Evolutionary conservation across 2,797 vertebrate genomes (phyloP).

Genomic region (Periophthalmus magnuspinnatus): DNA sequence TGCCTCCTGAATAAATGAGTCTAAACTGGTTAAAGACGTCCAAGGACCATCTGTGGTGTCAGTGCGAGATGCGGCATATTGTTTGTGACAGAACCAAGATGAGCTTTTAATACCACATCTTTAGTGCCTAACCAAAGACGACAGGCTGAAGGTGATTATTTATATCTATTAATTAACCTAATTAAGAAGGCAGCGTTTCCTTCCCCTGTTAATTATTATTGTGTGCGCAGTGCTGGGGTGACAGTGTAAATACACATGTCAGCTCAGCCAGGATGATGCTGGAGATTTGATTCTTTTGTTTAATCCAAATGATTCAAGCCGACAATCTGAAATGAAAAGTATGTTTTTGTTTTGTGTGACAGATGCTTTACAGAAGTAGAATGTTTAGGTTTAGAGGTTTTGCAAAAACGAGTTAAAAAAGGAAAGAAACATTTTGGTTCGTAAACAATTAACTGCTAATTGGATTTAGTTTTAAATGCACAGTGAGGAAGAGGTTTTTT

Average conservation of each 20-base stretch:
- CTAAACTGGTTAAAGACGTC: constrained; percentile 51
- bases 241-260: constrained; percentile 66
- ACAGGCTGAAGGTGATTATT: constrained; percentile 77
- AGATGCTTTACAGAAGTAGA: neutral
- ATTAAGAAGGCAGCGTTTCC: constrained; percentile 72
- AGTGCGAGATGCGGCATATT: constrained; percentile 52
- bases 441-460: neutral
- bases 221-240: constrained; percentile 33
- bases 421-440: too few species aligned
- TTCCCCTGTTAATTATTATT: constrained; percentile 67
- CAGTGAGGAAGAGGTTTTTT: too few species aligned
- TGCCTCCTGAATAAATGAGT: constrained; percentile 33
- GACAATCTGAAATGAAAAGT: constrained; percentile 9
- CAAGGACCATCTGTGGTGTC: constrained; percentile 67
- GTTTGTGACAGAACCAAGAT: constrained; percentile 73
- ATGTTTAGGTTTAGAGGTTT: neutral
- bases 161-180: constrained; percentile 79
- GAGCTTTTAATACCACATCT: constrained; percentile 67
- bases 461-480: neutral
- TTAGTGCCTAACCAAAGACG: constrained; percentile 79
- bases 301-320: neutral
- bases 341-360: neutral
- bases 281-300: constrained; percentile 36
- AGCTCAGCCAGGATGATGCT: constrained; percentile 37
- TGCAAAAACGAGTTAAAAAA: too few species aligned